These are phyloP conservation scores for Protonibea diacanthus DNA, from an alignment of 2,797 vertebrate species.

Conservation along the genomic window DNA sequence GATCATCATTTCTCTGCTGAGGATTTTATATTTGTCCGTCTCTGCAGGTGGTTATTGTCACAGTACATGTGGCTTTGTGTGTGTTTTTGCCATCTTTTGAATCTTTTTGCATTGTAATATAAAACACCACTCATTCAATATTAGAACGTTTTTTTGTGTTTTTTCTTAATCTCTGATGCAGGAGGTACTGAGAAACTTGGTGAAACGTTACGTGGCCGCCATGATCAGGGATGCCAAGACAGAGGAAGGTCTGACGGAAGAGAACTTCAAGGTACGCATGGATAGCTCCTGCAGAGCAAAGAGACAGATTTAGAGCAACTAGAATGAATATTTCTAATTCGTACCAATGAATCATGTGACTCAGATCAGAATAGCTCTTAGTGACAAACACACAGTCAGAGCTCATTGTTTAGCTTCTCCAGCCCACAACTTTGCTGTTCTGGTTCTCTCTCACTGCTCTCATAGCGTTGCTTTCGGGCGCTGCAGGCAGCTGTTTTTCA, in stretches of 20 bases:
- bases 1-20: slow-evolving; percentile 25
- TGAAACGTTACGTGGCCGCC: slow-evolving; percentile 98
- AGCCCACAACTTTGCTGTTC: neutral
- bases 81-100: neutral
- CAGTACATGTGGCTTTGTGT: slow-evolving; percentile 20
- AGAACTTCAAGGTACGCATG: slow-evolving; percentile 95
- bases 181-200: slow-evolving; percentile 98
- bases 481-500: neutral
- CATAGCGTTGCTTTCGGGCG: neutral
- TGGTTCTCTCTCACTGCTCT: neutral
- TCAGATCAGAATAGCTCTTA: neutral
- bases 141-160: neutral
- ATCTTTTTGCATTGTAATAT: neutral
- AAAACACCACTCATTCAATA: neutral
- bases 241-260: slow-evolving; percentile 97
- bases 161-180: slow-evolving; percentile 57
- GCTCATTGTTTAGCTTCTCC: neutral
- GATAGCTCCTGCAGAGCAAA: slow-evolving; percentile 12
- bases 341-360: neutral
- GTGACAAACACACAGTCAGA: neutral
- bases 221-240: slow-evolving; percentile 99
- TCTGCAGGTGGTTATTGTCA: slow-evolving; percentile 32
- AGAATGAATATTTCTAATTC: neutral
- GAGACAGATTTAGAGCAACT: neutral
- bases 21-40: slow-evolving; percentile 25